A percentile compares a stretch with the other conserved stretches of the same genome.
phyloP scores from a whole-genome alignment of 2,888 invertebrate species.

The Brachyopa scutellaris region DNA sequence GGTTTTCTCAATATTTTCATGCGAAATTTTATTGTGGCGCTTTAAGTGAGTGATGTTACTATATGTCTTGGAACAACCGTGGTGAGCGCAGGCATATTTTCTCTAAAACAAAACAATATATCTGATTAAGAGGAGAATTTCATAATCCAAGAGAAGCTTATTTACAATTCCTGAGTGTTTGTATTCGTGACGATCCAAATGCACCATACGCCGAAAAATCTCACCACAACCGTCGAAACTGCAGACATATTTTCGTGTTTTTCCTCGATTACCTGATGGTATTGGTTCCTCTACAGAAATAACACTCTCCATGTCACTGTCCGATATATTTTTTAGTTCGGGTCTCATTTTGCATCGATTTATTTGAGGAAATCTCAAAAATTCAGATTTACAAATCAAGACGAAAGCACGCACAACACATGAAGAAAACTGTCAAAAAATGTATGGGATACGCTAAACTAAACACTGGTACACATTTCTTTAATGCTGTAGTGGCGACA shows the following conservation, averaged over 20 bases:
- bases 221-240: slow-evolving; percentile 82
- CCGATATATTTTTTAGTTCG: slow-evolving; percentile 75
- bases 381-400: background rate
- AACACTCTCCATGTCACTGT: slow-evolving; percentile 79
- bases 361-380: background rate
- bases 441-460: background rate
- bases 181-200: slow-evolving; percentile 84
- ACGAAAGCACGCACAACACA: background rate
- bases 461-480: background rate
- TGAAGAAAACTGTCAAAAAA: background rate
- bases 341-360: slow-evolving; percentile 75
- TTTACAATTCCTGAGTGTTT: slow-evolving; percentile 84
- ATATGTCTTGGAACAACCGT: slow-evolving; percentile 85
- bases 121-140: too few relatives aligned
- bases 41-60: slow-evolving; percentile 85
- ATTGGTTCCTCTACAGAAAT: slow-evolving; percentile 74
- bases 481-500: background rate
- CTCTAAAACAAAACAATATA: slow-evolving; percentile 80
- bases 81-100: slow-evolving; percentile 84
- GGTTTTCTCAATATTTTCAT: slow-evolving; percentile 77
- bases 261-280: slow-evolving; percentile 19
- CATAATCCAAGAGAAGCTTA: too few relatives aligned
- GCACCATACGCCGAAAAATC: slow-evolving; percentile 83
- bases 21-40: slow-evolving; percentile 83
- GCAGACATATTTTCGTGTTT: slow-evolving; percentile 81